Percentiles rank a stretch among this genome's conserved stretches.
Conservation (phyloP, 2,113 vertebrate genomes). For the Ardeotis arabs region DNA sequence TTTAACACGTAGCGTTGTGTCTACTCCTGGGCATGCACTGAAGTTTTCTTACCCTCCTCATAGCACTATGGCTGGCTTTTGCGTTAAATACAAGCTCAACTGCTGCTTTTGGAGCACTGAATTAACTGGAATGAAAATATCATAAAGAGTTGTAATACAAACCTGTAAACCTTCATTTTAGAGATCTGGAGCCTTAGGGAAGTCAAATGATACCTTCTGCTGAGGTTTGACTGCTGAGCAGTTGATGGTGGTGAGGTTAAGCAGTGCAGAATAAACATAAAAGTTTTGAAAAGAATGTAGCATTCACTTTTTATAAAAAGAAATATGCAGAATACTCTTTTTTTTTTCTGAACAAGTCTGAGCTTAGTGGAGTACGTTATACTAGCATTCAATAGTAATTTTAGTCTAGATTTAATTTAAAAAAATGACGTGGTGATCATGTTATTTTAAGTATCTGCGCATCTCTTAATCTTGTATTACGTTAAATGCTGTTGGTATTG, state of each 20-base stretch:
- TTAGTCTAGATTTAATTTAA: neutral
- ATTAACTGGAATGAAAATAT: constrained; percentile 70
- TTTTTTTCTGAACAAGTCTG: neutral
- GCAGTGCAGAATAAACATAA: neutral
- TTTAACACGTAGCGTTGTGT: neutral
- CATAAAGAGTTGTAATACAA: neutral
- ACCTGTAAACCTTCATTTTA: neutral
- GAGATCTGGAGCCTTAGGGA: neutral
- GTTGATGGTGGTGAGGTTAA: neutral
- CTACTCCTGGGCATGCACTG: neutral
- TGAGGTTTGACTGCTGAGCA: neutral
- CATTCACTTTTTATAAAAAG: neutral
- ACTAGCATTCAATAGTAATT: neutral
- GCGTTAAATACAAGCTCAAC: neutral
- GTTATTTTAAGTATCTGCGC: neutral
- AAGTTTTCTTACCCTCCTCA: neutral
- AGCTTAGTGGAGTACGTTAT: neutral
- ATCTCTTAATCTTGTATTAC: neutral
- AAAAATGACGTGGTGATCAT: neutral
- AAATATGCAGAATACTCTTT: neutral
- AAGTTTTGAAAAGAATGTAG: neutral
- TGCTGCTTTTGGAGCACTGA: constrained; percentile 35
- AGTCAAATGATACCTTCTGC: neutral
- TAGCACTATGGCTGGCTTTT: neutral
- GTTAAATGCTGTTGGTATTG: neutral